Evolutionary conservation across 2,888 invertebrate genomes (phyloP).

Genomic region (Zygothrica quintamaculata): DNA sequence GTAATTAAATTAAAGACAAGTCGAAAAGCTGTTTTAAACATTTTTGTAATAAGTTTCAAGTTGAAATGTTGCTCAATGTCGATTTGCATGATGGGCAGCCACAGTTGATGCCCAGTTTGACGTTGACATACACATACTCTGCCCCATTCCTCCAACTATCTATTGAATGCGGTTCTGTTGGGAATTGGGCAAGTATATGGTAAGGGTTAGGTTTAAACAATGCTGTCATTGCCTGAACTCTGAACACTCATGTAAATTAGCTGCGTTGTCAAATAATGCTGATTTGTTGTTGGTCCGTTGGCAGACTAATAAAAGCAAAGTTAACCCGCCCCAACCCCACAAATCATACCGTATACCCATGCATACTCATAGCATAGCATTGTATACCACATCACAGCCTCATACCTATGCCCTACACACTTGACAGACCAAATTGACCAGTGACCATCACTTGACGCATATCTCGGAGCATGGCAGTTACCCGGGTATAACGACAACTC

Average conservation of each 20-base stretch:
- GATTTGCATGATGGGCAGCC: conserved; percentile 61
- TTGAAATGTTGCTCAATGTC: conserved; percentile 44
- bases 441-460: conserved; percentile 52
- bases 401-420: conserved; percentile 3
- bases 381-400: neutral
- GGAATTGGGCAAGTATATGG: neutral
- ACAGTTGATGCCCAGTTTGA: conserved; percentile 26
- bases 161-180: neutral
- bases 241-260: conserved; percentile 75
- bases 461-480: no score
- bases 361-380: neutral
- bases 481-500: conserved; percentile 2
- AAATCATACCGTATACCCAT: neutral
- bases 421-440: conserved; percentile 42
- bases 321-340: conserved; percentile 18
- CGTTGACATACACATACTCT: conserved; percentile 49
- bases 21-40: conserved; percentile 64
- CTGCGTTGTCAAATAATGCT: conserved; percentile 80
- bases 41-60: conserved; percentile 34
- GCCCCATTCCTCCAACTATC: conserved; percentile 3
- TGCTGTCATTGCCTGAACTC: conserved; percentile 50
- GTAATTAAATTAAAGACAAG: conserved; percentile 73
- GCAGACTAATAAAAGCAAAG: conserved; percentile 74
- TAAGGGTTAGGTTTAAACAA: conserved; percentile 25
- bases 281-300: conserved; percentile 77